Conservation (phyloP, 2,888 invertebrate species). For the Hecatera dysodea region DNA sequence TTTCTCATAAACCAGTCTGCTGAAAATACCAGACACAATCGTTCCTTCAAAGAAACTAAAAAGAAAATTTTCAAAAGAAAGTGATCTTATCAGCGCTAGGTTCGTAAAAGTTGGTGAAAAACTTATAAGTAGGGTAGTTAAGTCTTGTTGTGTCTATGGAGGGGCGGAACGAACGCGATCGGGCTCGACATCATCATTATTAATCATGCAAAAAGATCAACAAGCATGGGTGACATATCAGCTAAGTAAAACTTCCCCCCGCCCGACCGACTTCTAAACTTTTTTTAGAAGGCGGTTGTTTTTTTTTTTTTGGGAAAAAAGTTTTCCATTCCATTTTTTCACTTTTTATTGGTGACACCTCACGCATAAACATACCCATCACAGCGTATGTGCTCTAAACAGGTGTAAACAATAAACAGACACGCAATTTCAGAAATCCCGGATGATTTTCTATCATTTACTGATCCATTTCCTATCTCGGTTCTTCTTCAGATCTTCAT, state of each 20-base stretch:
- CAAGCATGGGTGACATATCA: neutral
- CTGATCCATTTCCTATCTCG: no score
- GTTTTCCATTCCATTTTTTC: no score
- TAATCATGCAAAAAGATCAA: neutral
- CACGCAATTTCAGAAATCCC: no score
- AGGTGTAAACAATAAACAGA: no score
- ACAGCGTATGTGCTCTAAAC: no score
- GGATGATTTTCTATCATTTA: no score
- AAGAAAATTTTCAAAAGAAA: slow-evolving; percentile 56
- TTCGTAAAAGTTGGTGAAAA: slow-evolving; percentile 32
- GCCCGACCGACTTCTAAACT: no score
- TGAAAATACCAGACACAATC: slow-evolving; percentile 32
- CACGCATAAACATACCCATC: no score
- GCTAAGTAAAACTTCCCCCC: neutral
- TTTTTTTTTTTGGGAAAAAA: no score
- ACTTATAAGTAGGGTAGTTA: slow-evolving; percentile 25
- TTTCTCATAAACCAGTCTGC: slow-evolving; percentile 31
- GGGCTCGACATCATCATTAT: neutral
- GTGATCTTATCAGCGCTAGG: slow-evolving; percentile 30
- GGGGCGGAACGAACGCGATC: neutral
- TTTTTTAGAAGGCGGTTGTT: no score
- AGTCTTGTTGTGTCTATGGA: slow-evolving; percentile 15
- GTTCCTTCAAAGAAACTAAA: slow-evolving; percentile 32
- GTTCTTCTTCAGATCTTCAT: no score
- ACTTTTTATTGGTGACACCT: no score